phyloP scores from a whole-genome alignment of 1,140 invertebrate species.

The Atta texana region DNA sequence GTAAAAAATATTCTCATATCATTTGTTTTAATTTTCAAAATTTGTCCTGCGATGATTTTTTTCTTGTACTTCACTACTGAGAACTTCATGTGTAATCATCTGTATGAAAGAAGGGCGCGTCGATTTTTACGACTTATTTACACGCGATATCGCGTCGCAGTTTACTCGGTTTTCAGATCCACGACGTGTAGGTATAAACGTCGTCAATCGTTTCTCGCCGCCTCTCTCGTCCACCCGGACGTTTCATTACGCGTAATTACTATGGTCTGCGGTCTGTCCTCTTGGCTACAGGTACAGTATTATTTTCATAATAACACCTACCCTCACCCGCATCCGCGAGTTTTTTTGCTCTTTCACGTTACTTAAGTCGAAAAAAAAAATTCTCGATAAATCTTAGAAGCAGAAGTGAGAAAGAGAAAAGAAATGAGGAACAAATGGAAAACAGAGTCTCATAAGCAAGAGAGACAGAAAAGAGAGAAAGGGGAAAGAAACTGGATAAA shows the following conservation, averaged over 20 bases:
- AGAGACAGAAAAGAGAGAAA: neutral
- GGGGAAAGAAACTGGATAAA: conserved; percentile 47
- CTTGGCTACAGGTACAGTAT: conserved; percentile 83
- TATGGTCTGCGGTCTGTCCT: conserved; percentile 84
- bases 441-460: conserved; percentile 47
- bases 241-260: conserved; percentile 86
- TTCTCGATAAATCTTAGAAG: conserved; percentile 16
- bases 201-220: conserved; percentile 74
- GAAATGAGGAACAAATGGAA: conserved; percentile 64
- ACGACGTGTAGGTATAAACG: conserved; percentile 74
- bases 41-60: neutral
- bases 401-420: conserved; percentile 1
- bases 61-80: conserved; percentile 6
- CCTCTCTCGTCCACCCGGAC: conserved; percentile 72
- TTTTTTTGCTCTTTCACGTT: conserved; percentile 15
- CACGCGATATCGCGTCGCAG: conserved; percentile 76
- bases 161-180: conserved; percentile 73
- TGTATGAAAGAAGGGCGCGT: conserved; percentile 61
- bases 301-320: conserved; percentile 85
- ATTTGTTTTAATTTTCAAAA: neutral
- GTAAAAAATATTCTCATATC: neutral
- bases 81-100: conserved; percentile 46
- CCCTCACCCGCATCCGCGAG: conserved; percentile 44
- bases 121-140: conserved; percentile 80
- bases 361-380: conserved; percentile 32